Conservation (phyloP, 2,888 invertebrate species). For the Ceramica pisi region DNA sequence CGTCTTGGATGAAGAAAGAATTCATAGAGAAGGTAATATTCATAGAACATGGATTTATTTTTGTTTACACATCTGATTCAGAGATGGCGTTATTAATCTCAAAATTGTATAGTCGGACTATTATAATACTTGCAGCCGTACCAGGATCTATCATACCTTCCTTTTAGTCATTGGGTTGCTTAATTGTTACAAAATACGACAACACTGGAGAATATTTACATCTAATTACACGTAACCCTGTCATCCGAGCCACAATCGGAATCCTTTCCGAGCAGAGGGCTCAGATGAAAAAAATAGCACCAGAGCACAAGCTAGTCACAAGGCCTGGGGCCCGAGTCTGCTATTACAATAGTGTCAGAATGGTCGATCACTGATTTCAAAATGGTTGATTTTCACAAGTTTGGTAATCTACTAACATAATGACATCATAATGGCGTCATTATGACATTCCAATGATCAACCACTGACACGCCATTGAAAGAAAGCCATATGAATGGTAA, state of each 20-base stretch:
- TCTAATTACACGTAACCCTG: background rate
- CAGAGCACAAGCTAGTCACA: too few species aligned
- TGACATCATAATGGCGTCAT: too few species aligned
- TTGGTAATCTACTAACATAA: too few species aligned
- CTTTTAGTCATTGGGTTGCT: background rate
- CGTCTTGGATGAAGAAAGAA: slow-evolving; percentile 84
- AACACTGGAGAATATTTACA: background rate
- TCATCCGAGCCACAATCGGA: background rate
- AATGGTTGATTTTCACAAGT: too few species aligned
- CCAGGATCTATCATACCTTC: background rate
- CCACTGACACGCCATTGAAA: too few species aligned
- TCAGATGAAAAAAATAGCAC: too few species aligned
- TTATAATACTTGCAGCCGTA: background rate
- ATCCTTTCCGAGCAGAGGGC: background rate
- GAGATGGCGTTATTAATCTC: background rate
- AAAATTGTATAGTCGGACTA: background rate
- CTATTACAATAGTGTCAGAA: too few species aligned
- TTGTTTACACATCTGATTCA: background rate
- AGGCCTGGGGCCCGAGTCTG: too few species aligned
- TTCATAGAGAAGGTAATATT: slow-evolving; percentile 80
- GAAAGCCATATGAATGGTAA: too few species aligned
- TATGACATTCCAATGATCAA: too few species aligned
- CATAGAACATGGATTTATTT: background rate
- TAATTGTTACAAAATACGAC: background rate
- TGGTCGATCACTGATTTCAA: too few species aligned